phyloP scores from a whole-genome alignment of 35 echinoderm and acorn worm genomes.

The Ophiothrix spiculata region DNA sequence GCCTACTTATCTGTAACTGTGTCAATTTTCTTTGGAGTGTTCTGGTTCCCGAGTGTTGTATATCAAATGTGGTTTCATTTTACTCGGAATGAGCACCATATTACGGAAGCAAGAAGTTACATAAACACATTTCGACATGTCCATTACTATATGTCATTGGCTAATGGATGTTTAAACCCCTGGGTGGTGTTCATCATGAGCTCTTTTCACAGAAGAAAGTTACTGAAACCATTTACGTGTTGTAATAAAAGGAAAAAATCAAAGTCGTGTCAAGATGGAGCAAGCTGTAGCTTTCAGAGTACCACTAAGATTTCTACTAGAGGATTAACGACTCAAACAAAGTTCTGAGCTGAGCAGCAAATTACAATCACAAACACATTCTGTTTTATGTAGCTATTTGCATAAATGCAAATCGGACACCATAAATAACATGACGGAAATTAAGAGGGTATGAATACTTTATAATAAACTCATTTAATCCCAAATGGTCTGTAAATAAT shows the following conservation, averaged over 20 bases:
- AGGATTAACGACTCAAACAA: not conserved
- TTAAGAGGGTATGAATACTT: no score
- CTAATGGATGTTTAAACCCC: slow-evolving; percentile 53
- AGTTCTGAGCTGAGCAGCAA: no score
- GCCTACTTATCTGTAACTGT: slow-evolving; percentile 65
- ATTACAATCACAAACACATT: no score
- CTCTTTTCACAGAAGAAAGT: slow-evolving; percentile 51
- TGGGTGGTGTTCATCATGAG: slow-evolving; percentile 75
- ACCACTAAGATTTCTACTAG: not conserved
- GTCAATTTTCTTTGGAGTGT: slow-evolving; percentile 71
- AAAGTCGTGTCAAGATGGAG: not conserved
- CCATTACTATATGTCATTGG: slow-evolving; percentile 1
- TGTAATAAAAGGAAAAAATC: not conserved
- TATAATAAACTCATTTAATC: no score
- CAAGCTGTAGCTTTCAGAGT: not conserved
- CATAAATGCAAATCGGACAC: no score
- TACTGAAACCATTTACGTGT: not conserved
- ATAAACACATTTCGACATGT: not conserved
- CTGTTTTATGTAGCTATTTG: no score
- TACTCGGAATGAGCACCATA: not conserved
- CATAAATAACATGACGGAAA: no score
- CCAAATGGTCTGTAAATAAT: no score
- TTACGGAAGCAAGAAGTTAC: not conserved
- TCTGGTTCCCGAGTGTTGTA: slow-evolving; percentile 78
- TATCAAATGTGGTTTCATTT: slow-evolving; percentile 62